Base-by-base conservation (phyloP, 2,113 vertebrate genomes). In the Pseudolaguvia tuberculata region DNA sequence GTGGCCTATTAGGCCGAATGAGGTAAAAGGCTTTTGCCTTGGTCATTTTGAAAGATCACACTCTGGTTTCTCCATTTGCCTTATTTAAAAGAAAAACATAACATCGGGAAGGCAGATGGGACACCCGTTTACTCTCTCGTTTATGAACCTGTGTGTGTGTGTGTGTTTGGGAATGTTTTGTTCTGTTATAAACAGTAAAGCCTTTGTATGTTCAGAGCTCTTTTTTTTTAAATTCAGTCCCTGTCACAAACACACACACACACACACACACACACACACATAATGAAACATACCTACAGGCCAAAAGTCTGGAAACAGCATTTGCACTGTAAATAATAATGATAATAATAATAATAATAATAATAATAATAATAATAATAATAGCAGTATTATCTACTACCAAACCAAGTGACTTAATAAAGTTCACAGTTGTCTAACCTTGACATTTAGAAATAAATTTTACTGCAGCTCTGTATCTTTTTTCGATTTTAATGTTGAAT, bases 111-210 rank as follows among this genome's bases (percentile, higher is more conserved):
- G 81, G 85, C 83, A 84, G 84, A 84, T 80, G 81, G 84, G 80
- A 81, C 78, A 76, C 87, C 88, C 87, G 86, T 89, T 89, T 87
- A 88, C 88, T 85, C 78, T 74, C 76, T 82, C 85, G 79, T 86
- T 84, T 84, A 84, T 84, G 85, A 84, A 73, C 73, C 78, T 73
- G 85, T 83, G 86, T 85, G 79, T 85, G 74, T 73, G 85, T 83
- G 86, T 85, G 79, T 85, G 74, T 85, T 77, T 78, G 81, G 80
- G 78, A 80, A 77, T 79, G 85, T 63, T 47, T 53, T 42, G 39
- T 85, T 90, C 84, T 79, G 86, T 81, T 78, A 67, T 73, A n/a
- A 57, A 62, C 63, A 66, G 70, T 29, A 58, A 51, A 51, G 29
- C 58, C 73, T 56, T 73, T 75, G 52, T 70, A 25, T 59, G 51